Percentiles rank a stretch among this genome's conserved stretches.
Evolutionary conservation across 2,113 vertebrate genomes (phyloP).

Genomic region (Podarcis muralis): DNA sequence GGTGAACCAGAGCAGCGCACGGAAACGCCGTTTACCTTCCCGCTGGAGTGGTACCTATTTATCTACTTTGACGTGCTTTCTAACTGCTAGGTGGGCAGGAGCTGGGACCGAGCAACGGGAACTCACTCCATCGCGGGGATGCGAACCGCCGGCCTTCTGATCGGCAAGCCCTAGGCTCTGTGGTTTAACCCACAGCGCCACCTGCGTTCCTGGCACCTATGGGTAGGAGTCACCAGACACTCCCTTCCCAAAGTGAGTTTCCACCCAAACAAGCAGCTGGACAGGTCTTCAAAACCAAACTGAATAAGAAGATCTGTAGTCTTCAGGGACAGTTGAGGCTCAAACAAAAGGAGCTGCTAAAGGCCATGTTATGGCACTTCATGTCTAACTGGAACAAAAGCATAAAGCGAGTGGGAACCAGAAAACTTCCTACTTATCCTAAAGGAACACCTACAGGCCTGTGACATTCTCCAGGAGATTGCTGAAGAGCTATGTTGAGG

Average conservation of each 20-base stretch:
- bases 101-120: no score
- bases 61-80: no score
- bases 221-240: no score
- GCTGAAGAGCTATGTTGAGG: neutral
- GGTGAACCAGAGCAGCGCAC: no score
- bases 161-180: no score
- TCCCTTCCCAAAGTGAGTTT: neutral
- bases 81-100: no score
- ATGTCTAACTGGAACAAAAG: slow-evolving; percentile 7
- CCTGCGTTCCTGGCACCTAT: no score
- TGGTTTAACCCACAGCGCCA: no score
- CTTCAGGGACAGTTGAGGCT: neutral
- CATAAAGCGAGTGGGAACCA: neutral
- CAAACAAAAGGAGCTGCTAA: neutral
- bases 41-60: no score
- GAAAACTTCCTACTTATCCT: slow-evolving; percentile 14
- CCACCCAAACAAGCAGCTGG: neutral
- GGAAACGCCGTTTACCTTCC: no score
- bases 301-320: neutral
- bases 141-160: no score
- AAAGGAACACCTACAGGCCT: neutral
- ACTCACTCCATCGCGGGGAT: no score
- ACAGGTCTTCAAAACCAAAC: neutral
- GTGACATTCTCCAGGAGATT: slow-evolving; percentile 48
- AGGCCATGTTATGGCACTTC: neutral